Percentiles rank a stretch among this genome's conserved stretches.
These are phyloP conservation scores for Spialia ferax DNA, from an alignment of 2,888 invertebrate genomes.

Conservation along the genomic window DNA sequence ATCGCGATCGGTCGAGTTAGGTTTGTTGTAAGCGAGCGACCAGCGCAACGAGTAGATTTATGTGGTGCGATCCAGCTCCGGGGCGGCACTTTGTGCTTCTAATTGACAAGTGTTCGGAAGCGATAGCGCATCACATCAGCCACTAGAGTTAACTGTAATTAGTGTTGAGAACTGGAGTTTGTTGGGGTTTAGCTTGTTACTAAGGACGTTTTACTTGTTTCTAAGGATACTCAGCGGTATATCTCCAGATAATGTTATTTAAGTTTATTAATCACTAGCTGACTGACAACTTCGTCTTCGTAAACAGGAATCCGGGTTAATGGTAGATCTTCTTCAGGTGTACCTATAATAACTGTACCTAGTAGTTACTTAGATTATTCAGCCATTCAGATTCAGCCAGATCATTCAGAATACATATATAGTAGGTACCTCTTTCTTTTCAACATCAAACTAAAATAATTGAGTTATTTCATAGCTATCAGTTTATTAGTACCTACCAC, in stretches of 20 bases:
- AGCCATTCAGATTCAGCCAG: too few relatives aligned
- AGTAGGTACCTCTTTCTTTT: too few relatives aligned
- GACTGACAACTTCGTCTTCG: too few relatives aligned
- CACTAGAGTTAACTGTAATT: conserved; percentile 40
- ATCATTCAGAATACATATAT: too few relatives aligned
- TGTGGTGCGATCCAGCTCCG: conserved; percentile 63
- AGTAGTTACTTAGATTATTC: too few relatives aligned
- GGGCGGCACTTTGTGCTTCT: conserved; percentile 69
- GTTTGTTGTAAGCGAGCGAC: conserved; percentile 53
- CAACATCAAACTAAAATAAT: too few relatives aligned
- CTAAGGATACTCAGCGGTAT: too few relatives aligned
- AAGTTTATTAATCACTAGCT: background rate
- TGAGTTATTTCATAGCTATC: conserved; percentile 5
- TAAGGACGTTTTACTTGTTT: background rate
- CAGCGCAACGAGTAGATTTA: conserved; percentile 57
- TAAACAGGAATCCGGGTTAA: too few relatives aligned
- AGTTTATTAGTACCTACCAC: conserved; percentile 31
- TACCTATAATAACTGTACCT: too few relatives aligned
- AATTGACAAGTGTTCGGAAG: conserved; percentile 77
- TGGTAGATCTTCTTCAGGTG: too few relatives aligned
- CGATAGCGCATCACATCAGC: conserved; percentile 59
- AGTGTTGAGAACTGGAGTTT: conserved; percentile 16
- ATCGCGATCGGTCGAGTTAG: conserved; percentile 59
- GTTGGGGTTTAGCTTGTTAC: background rate
- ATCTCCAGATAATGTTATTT: background rate